Evolutionary conservation across 2,113 vertebrate genomes (phyloP).

Genomic region (Kryptolebias marmoratus): DNA sequence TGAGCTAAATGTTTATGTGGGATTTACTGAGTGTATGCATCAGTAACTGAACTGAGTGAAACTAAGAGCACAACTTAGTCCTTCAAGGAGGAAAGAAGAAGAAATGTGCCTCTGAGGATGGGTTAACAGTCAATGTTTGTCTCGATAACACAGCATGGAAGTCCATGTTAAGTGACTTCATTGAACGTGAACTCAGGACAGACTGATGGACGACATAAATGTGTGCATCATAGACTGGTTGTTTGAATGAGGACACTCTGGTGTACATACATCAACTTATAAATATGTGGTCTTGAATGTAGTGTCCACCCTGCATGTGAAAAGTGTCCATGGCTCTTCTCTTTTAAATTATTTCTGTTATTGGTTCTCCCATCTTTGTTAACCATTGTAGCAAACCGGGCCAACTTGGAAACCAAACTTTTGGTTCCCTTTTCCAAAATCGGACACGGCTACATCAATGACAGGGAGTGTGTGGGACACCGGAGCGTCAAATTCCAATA

Average conservation of each 20-base stretch:
- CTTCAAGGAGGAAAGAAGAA: conserved; percentile 34
- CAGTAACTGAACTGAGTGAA: conserved; percentile 15
- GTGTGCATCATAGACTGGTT: conserved; percentile 4
- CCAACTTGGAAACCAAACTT: conserved; percentile 98
- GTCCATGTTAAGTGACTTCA: conserved; percentile 1
- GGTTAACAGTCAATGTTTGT: conserved; percentile 3
- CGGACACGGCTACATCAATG: conserved; percentile 91
- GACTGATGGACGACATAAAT: conserved; percentile 11
- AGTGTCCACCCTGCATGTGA: conserved; percentile 68
- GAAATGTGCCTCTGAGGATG: neutral
- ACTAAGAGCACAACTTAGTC: conserved; percentile 38
- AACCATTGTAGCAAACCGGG: conserved; percentile 93
- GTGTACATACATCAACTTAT: conserved; percentile 59
- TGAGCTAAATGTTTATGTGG: neutral
- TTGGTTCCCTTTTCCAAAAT: conserved; percentile 94
- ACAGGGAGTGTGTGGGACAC: conserved; percentile 90
- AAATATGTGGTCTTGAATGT: conserved; percentile 70
- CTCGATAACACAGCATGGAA: conserved; percentile 9
- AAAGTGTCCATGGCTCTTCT: conserved; percentile 71
- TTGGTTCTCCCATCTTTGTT: conserved; percentile 46
- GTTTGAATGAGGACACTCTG: conserved; percentile 42
- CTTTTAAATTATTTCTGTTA: conserved; percentile 48
- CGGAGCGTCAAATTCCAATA: conserved; percentile 90
- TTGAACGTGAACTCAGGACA: neutral
- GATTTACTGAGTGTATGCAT: conserved; percentile 25